Conservation (phyloP, 2,113 vertebrate genomes). For the Marmota flaviventris region DNA sequence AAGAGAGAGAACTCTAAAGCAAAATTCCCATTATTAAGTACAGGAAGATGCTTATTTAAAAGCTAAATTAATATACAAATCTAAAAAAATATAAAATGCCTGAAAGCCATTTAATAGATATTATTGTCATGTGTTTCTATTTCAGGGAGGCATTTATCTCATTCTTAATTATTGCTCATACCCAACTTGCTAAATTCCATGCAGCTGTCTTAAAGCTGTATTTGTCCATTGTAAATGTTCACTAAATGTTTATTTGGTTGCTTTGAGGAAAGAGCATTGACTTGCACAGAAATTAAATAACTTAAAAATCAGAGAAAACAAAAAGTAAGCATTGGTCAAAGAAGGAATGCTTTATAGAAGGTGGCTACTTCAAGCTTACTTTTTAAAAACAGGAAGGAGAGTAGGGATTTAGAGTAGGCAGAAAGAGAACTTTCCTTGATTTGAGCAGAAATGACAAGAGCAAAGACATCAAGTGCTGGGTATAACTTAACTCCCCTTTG, state of each 20-base stretch:
- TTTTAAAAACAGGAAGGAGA: background rate
- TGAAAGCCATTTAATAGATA: background rate
- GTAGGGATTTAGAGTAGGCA: background rate
- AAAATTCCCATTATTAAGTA: background rate
- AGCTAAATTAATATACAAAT: slow-evolving; percentile 8
- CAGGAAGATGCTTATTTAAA: background rate
- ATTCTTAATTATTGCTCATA: background rate
- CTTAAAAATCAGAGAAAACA: background rate
- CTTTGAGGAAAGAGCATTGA: background rate
- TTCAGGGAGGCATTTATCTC: background rate
- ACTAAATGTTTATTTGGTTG: background rate
- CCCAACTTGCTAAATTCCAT: background rate
- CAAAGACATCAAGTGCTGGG: background rate
- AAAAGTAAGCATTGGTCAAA: background rate
- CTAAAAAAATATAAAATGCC: background rate
- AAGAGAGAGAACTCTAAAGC: background rate
- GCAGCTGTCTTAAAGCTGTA: background rate
- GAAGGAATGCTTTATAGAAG: background rate
- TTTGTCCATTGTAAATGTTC: background rate
- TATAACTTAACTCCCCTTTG: background rate
- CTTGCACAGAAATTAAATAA: background rate
- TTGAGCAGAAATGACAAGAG: background rate
- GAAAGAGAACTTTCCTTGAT: background rate
- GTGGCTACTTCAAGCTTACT: background rate
- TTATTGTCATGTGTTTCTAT: background rate